Evolutionary conservation across 2,888 invertebrate genomes (phyloP).

Genomic region (Apodemia mormo): DNA sequence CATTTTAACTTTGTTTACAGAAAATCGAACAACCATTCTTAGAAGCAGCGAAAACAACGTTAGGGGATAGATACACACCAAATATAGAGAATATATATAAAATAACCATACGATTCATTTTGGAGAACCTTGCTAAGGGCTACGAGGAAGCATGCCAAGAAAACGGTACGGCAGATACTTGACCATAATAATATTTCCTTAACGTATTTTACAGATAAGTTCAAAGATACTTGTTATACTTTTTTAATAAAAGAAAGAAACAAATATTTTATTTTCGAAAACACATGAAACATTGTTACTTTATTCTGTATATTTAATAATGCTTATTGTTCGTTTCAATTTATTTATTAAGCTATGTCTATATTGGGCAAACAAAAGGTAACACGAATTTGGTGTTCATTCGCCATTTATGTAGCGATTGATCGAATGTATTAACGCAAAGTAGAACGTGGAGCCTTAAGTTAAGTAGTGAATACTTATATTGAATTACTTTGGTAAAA

Average conservation of each 20-base stretch:
- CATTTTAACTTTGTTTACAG: slow-evolving; percentile 73
- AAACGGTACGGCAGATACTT: slow-evolving; percentile 43
- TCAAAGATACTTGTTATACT: neutral
- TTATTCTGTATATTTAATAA: too few species aligned
- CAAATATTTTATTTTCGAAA: too few species aligned
- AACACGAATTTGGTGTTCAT: neutral
- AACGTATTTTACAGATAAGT: too few species aligned
- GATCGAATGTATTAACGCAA: neutral
- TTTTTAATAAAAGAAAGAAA: too few species aligned
- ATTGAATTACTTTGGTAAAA: too few species aligned
- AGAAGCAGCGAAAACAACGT: slow-evolving; percentile 90
- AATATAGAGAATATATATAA: slow-evolving; percentile 95
- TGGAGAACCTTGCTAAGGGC: slow-evolving; percentile 91
- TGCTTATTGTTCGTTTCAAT: neutral
- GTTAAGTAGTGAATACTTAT: neutral
- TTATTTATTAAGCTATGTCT: neutral
- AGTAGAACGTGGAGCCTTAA: neutral
- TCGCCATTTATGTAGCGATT: neutral
- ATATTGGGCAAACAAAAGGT: slow-evolving; percentile 6
- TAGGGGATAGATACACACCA: slow-evolving; percentile 93
- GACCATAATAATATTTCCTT: slow-evolving; percentile 4
- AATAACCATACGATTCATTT: slow-evolving; percentile 92
- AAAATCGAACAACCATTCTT: slow-evolving; percentile 95
- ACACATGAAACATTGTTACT: too few species aligned
- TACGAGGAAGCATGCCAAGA: slow-evolving; percentile 78